These are phyloP conservation scores for Pandion haliaetus DNA, from an alignment of 2,113 vertebrate genomes.

Conservation along the genomic window DNA sequence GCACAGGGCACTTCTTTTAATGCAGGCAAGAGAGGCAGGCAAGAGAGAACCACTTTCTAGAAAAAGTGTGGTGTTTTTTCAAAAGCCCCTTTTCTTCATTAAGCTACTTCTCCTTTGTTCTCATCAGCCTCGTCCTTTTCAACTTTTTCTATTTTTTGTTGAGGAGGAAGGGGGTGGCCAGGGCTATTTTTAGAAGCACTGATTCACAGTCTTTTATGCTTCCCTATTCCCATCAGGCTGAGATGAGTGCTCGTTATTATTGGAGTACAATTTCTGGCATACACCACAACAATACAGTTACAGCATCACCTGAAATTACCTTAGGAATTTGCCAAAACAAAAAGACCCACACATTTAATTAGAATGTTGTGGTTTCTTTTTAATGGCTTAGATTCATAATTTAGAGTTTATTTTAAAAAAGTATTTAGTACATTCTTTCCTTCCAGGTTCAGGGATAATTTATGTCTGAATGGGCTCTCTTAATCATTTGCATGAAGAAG, in stretches of 20 bases:
- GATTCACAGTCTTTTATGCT: slow-evolving; percentile 9
- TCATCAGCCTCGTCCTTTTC: not conserved
- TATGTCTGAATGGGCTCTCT: not conserved
- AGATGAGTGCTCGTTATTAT: not conserved
- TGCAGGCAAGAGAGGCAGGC: not conserved
- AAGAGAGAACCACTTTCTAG: not conserved
- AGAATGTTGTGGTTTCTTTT: not conserved
- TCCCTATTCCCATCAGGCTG: not conserved
- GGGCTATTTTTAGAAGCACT: slow-evolving; percentile 5
- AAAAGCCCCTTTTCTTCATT: not conserved
- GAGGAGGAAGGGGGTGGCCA: not conserved
- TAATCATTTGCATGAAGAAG: not conserved
- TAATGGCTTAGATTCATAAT: not conserved
- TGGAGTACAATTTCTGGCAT: not conserved
- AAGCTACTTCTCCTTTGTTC: not conserved
- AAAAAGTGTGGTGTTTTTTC: not conserved
- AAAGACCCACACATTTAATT: not conserved
- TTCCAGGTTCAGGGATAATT: not conserved
- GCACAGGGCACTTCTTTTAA: not conserved
- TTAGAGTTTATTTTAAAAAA: not conserved
- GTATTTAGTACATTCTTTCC: not conserved
- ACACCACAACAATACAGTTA: not conserved
- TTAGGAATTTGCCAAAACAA: not conserved
- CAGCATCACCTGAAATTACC: not conserved
- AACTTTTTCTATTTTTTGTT: not conserved